phyloP scores from a whole-genome alignment of 2,888 invertebrate genomes.

The Scrobipalpa atriplicella region DNA sequence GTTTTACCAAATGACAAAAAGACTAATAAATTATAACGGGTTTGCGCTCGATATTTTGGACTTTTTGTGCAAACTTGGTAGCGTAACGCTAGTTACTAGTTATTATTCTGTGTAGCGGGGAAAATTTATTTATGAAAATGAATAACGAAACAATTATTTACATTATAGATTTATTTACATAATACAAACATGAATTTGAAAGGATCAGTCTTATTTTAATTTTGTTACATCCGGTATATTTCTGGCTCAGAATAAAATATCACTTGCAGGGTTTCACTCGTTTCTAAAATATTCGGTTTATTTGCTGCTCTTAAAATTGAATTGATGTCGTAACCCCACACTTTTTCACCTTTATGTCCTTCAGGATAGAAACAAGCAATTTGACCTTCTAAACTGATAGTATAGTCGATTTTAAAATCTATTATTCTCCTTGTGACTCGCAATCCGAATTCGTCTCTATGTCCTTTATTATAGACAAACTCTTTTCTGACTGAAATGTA shows the following conservation, averaged over 20 bases:
- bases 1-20: too few species aligned
- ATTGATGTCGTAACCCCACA: background rate
- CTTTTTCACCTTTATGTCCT: background rate
- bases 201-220: background rate
- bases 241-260: background rate
- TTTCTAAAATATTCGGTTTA: background rate
- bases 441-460: background rate
- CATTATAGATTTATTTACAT: too few species aligned
- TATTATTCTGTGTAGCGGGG: too few species aligned
- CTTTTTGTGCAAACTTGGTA: too few species aligned
- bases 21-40: too few species aligned
- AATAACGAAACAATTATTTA: too few species aligned
- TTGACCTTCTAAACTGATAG: background rate
- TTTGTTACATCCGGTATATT: background rate
- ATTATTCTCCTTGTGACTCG: background rate
- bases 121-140: too few species aligned
- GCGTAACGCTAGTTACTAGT: too few species aligned
- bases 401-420: background rate
- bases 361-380: background rate
- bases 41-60: too few species aligned
- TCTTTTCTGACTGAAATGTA: background rate
- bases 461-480: background rate
- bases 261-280: background rate
- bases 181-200: background rate
- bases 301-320: background rate